Percentiles rank a stretch among this genome's conserved stretches.
These are phyloP conservation scores for Harpagoxenus sublaevis DNA, from an alignment of 2,888 invertebrate genomes.

Conservation along the genomic window DNA sequence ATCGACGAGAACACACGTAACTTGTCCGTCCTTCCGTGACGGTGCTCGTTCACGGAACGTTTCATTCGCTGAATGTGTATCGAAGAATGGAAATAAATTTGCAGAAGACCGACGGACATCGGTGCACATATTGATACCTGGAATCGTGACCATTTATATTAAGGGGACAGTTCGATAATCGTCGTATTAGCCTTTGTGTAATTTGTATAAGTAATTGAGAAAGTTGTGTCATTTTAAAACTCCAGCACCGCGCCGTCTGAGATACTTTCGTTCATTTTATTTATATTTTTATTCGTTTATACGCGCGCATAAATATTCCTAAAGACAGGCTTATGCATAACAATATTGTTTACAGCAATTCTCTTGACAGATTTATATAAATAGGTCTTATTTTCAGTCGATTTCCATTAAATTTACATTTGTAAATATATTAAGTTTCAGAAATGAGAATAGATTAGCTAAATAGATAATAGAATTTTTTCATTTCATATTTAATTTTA, in stretches of 20 bases:
- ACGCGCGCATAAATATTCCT: neutral
- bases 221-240: neutral
- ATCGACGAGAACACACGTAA: constrained; percentile 25
- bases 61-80: constrained; percentile 37
- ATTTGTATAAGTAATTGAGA: constrained; percentile 17
- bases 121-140: neutral
- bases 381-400: neutral
- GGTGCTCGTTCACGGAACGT: constrained; percentile 35
- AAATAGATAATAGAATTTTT: neutral
- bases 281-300: neutral
- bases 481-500: neutral
- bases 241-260: fast-evolving
- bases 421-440: neutral
- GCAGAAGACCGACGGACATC: neutral
- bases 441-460: neutral
- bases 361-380: neutral
- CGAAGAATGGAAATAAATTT: constrained; percentile 43
- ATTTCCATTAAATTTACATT: neutral
- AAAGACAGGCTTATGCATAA: neutral
- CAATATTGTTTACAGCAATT: neutral
- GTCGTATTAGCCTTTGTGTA: neutral
- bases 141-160: constrained; percentile 31
- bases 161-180: constrained; percentile 1
- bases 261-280: neutral
- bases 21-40: constrained; percentile 40